Conservation (phyloP, 2,888 invertebrate species). For the Choristoneura rosaceana region DNA sequence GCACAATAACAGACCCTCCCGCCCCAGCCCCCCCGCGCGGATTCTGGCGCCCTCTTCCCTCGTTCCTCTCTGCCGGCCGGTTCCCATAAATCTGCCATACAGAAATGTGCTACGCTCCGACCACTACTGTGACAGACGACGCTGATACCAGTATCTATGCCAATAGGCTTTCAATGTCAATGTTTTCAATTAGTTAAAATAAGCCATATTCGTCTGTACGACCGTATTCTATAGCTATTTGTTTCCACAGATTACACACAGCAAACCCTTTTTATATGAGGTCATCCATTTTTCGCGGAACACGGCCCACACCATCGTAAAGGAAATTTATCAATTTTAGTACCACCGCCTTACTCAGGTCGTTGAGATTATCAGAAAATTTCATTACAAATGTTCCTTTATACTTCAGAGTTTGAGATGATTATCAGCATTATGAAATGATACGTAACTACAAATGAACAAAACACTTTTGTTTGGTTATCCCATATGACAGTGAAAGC, state of each 20-base stretch:
- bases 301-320: conserved; percentile 49
- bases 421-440: conserved; percentile 20
- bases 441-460: neutral
- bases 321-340: conserved; percentile 56
- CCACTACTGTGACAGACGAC: conserved; percentile 66
- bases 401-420: conserved; percentile 18
- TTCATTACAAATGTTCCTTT: conserved; percentile 31
- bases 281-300: conserved; percentile 55
- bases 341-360: conserved; percentile 48
- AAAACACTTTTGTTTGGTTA: conserved; percentile 7
- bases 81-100: conserved; percentile 81
- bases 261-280: conserved; percentile 54
- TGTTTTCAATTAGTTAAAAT: conserved; percentile 62
- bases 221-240: conserved; percentile 55
- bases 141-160: conserved; percentile 66
- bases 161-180: conserved; percentile 75
- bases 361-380: conserved; percentile 31
- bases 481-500: conserved; percentile 4
- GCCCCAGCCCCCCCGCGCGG: conserved; percentile 64
- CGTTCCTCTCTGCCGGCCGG: conserved; percentile 68
- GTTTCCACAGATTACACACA: conserved; percentile 47
- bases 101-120: conserved; percentile 73
- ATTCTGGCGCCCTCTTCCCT: conserved; percentile 66
- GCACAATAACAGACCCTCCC: conserved; percentile 82
- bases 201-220: conserved; percentile 55